Percentiles rank a stretch among this genome's conserved stretches.
Evolutionary conservation across 64 coral and sea anemone species (phyloP).

Genomic region (Hydrozoanthus tunicans): DNA sequence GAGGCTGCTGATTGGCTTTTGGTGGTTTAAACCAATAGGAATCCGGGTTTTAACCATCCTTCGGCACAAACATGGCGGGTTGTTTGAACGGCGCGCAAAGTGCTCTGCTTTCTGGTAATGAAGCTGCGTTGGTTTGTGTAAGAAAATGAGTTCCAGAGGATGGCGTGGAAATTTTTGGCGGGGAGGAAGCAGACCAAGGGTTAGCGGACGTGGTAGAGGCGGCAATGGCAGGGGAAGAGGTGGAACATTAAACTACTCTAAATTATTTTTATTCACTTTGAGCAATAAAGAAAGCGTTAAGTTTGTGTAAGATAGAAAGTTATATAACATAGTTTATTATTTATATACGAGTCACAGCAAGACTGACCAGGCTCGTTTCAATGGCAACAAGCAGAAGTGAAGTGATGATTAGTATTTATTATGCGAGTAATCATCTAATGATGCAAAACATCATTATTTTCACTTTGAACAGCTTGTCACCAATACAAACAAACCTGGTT

Average conservation of each 20-base stretch:
- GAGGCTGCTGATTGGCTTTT: slow-evolving; percentile 36
- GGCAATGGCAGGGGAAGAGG: slow-evolving; percentile 31
- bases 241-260: neutral
- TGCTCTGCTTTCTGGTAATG: neutral
- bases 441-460: no score
- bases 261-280: no score
- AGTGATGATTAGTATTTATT: no score
- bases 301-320: no score
- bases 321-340: no score
- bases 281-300: no score
- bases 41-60: neutral
- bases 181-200: slow-evolving; percentile 23
- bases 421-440: no score
- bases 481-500: no score
- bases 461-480: no score
- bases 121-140: neutral
- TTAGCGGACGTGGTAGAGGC: neutral
- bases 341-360: no score
- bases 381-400: no score
- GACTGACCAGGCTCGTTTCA: no score
- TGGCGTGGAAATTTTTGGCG: slow-evolving; percentile 38
- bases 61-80: slow-evolving; percentile 11
- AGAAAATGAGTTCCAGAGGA: slow-evolving; percentile 46
- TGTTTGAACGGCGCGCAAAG: slow-evolving; percentile 17
- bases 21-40: slow-evolving; percentile 6